These are phyloP conservation scores for Pyrgilauda ruficollis DNA, from an alignment of 2,113 vertebrate genomes.

Conservation along the genomic window DNA sequence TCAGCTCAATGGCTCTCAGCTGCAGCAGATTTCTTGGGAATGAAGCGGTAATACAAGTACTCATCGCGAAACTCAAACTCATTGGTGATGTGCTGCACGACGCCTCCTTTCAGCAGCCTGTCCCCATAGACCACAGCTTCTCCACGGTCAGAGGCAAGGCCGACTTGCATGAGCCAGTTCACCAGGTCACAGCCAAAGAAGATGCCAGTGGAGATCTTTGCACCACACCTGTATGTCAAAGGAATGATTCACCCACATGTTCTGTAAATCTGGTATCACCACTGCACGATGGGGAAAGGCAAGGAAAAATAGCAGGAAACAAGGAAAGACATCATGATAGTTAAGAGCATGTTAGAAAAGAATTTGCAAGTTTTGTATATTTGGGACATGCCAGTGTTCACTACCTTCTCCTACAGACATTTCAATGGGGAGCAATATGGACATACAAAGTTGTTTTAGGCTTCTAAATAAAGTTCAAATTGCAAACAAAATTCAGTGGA, in stretches of 20 bases:
- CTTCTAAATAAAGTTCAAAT: background rate
- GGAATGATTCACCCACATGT: conserved; percentile 80
- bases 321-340: conserved; percentile 73
- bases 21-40: conserved; percentile 49
- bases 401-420: background rate
- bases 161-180: conserved; percentile 90
- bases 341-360: conserved; percentile 68
- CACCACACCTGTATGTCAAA: conserved; percentile 85
- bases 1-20: conserved; percentile 1
- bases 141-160: conserved; percentile 85
- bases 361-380: conserved; percentile 20
- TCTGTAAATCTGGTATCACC: conserved; percentile 84
- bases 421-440: background rate
- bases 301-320: conserved; percentile 66
- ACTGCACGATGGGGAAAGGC: conserved; percentile 74
- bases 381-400: conserved; percentile 31
- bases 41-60: conserved; percentile 83
- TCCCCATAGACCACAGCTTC: conserved; percentile 88
- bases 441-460: background rate
- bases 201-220: conserved; percentile 76
- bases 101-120: conserved; percentile 83
- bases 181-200: conserved; percentile 94
- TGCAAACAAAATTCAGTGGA: background rate
- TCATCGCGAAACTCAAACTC: conserved; percentile 86
- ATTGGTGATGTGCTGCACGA: conserved; percentile 85